Evolutionary conservation across 1,140 invertebrate genomes (phyloP), one percentile per base, ranked within the genome.

Genomic region (Magallana gigas): DNA sequence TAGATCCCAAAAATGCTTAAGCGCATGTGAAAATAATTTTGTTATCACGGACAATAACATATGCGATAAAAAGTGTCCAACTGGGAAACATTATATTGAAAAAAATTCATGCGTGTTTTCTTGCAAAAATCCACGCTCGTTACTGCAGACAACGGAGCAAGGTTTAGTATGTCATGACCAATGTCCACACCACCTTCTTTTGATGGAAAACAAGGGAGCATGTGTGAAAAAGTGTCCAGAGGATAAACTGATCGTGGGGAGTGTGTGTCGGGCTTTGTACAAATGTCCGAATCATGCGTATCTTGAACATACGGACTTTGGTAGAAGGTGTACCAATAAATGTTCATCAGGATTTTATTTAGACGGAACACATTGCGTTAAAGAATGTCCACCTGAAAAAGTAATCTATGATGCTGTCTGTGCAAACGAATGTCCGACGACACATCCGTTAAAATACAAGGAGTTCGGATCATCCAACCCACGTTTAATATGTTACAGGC

Each of bases 371-470:
- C 58, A 84, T 48, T 84, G 83, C 36, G 16, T 84, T 6, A 64
- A 84, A 8, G 83, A 84, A 64, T 84, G 83, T 36, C 83, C 83
- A 16, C 83, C 23, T 64, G 58, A 84, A 56, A 84, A 84, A 16
- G 83, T 84, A 8, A 84, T 84, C 8, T 57, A 29, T 14, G 57
- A 36, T 3, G 29, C 60, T 5, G 48, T 6, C 1, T 84, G 83
- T 48, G 57, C 58, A 16, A 14, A 84, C 12, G 29, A 62, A 9
- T 84, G 83, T 5, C 83, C 83, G 0, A 0, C 1, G 9, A 29
- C 48, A 12, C 29, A 29, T 62, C 83, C 83, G 29, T 29, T 84
- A 60, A 84, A 7, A 16, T 60, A 84, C 36, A 84, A 84, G 12
- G 36, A 59, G 16, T 57, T 60, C 60, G 14, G 6, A 36, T 16